These are phyloP conservation scores for Drosophila meridiana DNA, from an alignment of 2,888 invertebrate genomes.

Conservation along the genomic window DNA sequence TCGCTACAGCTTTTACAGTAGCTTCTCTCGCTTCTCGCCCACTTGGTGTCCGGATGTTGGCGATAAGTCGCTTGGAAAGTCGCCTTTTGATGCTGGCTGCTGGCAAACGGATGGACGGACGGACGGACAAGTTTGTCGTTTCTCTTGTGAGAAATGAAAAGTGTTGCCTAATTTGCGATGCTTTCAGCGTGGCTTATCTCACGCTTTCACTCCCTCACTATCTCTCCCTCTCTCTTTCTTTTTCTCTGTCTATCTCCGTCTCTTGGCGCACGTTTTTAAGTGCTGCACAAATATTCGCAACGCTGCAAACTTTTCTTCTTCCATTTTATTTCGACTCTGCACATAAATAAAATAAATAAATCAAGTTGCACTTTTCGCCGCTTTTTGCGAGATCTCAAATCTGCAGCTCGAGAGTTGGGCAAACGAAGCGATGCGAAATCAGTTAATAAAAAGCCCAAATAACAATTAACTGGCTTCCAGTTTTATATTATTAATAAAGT, in stretches of 20 bases:
- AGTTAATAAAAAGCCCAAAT: slow-evolving; percentile 5
- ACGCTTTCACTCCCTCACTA: not conserved
- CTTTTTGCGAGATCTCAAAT: slow-evolving; percentile 16
- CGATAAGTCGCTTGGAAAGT: slow-evolving; percentile 43
- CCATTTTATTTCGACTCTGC: slow-evolving; percentile 1
- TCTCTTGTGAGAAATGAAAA: slow-evolving; percentile 16
- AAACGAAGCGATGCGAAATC: slow-evolving; percentile 41
- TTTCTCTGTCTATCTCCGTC: not conserved
- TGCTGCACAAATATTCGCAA: slow-evolving; percentile 58
- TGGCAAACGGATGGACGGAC: slow-evolving; percentile 12
- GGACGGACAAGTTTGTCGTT: slow-evolving; percentile 32
- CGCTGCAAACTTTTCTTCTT: slow-evolving; percentile 31
- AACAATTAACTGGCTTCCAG: slow-evolving; percentile 25
- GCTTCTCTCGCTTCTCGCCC: not conserved
- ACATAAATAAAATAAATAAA: slow-evolving; percentile 42
- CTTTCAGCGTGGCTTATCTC: slow-evolving; percentile 21
- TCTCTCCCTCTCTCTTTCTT: not conserved
- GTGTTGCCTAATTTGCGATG: slow-evolving; percentile 31
- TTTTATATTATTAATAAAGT: slow-evolving; percentile 44
- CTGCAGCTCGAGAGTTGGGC: slow-evolving; percentile 37
- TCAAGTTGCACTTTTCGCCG: slow-evolving; percentile 38
- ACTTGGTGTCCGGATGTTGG: slow-evolving; percentile 32
- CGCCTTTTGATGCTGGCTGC: slow-evolving; percentile 23
- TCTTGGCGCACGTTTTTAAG: slow-evolving; percentile 37
- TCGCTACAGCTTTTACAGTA: not conserved